A percentile compares a stretch with the other conserved stretches of the same genome.
phyloP scores from a whole-genome alignment of 2,113 vertebrate species.

The Gyps fulvus region DNA sequence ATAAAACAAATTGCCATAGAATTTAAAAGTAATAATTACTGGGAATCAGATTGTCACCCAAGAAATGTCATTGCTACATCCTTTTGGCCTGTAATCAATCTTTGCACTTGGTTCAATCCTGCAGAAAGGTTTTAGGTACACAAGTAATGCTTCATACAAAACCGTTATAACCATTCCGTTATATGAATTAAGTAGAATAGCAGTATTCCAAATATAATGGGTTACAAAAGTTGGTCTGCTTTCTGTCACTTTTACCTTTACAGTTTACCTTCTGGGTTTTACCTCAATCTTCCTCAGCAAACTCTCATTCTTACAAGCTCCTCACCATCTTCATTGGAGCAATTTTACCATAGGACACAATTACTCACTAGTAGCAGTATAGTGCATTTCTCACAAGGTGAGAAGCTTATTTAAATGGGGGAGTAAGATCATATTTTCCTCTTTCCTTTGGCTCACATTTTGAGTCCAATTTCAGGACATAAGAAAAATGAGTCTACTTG shows the following conservation, averaged over 20 bases:
- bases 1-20: neutral
- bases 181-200: neutral
- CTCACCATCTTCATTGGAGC: neutral
- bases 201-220: neutral
- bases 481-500: slow-evolving; percentile 21
- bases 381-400: neutral
- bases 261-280: neutral
- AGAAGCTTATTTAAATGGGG: neutral
- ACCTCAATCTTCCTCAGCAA: neutral
- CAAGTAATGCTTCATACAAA: neutral
- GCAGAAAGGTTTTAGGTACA: neutral
- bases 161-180: neutral
- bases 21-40: neutral
- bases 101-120: neutral
- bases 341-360: no score
- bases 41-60: neutral
- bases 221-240: neutral
- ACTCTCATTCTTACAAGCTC: neutral
- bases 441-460: neutral
- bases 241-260: neutral
- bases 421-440: neutral
- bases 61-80: neutral
- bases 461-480: neutral
- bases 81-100: neutral
- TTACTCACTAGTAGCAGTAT: neutral